Conservation (phyloP, 1,140 invertebrate genomes). For the Solenopsis fugax region DNA sequence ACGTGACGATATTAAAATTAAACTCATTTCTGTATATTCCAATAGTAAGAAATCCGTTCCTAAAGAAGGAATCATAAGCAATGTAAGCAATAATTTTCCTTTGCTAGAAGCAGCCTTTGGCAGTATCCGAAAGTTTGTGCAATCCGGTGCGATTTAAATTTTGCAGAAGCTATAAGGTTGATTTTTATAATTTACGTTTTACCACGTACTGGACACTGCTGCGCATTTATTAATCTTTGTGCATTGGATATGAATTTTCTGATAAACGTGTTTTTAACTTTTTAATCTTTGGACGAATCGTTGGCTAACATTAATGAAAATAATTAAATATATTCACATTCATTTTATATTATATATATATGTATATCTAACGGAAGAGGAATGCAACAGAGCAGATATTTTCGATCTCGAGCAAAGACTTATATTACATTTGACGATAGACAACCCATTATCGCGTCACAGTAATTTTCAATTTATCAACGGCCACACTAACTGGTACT, state of each 20-base stretch:
- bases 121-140: neutral
- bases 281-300: neutral
- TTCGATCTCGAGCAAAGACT: neutral
- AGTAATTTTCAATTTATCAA: slow-evolving; percentile 43
- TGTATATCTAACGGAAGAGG: too few relatives aligned
- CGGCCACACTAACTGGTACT: neutral
- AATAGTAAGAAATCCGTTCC: neutral
- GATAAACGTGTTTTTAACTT: neutral
- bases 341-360: too few relatives aligned
- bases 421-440: neutral
- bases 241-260: slow-evolving; percentile 9
- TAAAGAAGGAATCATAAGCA: neutral
- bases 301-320: neutral
- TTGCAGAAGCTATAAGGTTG: neutral
- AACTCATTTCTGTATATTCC: neutral
- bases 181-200: slow-evolving; percentile 34
- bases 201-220: neutral
- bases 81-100: neutral
- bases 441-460: neutral
- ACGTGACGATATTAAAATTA: slow-evolving; percentile 26
- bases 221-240: slow-evolving; percentile 32
- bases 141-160: slow-evolving; percentile 2
- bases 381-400: neutral
- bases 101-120: neutral
- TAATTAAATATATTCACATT: neutral